These are phyloP conservation scores for Scaptomyza montana DNA, from an alignment of 1,140 invertebrate species.

Conservation along the genomic window DNA sequence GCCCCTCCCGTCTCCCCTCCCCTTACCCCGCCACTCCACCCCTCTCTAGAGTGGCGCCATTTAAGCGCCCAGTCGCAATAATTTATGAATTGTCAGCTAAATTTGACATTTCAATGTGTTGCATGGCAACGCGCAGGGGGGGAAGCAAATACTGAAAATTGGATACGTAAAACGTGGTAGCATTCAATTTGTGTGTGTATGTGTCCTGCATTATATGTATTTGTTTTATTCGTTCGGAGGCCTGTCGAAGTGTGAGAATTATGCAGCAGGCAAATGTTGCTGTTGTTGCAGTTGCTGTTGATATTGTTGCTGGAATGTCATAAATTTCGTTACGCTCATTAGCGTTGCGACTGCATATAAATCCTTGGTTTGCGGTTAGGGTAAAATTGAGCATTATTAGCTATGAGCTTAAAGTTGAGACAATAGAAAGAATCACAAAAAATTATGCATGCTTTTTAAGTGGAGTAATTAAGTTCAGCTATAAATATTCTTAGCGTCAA, in stretches of 20 bases:
- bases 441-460: too few relatives aligned
- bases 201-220: conserved; percentile 40
- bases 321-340: conserved; percentile 78
- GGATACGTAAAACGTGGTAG: conserved; percentile 15
- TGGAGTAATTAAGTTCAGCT: too few relatives aligned
- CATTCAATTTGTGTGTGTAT: conserved; percentile 59
- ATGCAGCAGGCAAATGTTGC: conserved; percentile 51
- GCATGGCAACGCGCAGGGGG: neutral
- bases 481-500: too few relatives aligned
- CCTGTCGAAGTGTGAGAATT: conserved; percentile 80
- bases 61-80: conserved; percentile 73
- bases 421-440: too few relatives aligned
- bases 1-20: too few relatives aligned
- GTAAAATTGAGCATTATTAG: conserved; percentile 6
- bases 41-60: conserved; percentile 60
- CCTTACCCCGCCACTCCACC: too few relatives aligned
- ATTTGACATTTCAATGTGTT: conserved; percentile 81
- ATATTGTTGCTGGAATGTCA: conserved; percentile 59
- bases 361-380: conserved; percentile 2
- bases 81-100: conserved; percentile 83
- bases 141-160: conserved; percentile 3
- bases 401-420: conserved; percentile 6
- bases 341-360: conserved; percentile 56
- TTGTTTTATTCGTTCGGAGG: conserved; percentile 53
- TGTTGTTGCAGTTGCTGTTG: conserved; percentile 17